Percentiles rank a stretch among this genome's conserved stretches.
Evolutionary conservation across 2,888 invertebrate genomes (phyloP).

Genomic region (Agrotis puta): DNA sequence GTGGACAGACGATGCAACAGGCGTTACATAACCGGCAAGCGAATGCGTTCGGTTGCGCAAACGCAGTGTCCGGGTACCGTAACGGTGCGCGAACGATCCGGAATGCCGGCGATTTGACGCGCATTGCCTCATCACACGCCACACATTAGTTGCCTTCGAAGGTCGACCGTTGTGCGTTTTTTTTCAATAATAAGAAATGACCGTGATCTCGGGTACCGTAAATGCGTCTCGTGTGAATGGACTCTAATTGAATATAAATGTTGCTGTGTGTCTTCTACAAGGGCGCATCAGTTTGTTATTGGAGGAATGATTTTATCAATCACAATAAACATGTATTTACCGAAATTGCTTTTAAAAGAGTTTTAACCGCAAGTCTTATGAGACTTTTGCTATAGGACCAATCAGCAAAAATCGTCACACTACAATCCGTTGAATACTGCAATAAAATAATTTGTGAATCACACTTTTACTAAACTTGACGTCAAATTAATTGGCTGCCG

Average conservation of each 20-base stretch:
- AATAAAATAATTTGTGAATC: background rate
- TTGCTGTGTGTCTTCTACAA: conserved; percentile 18
- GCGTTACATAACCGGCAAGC: conserved; percentile 82
- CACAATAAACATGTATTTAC: background rate
- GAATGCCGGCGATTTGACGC: conserved; percentile 87
- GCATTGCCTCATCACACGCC: conserved; percentile 81
- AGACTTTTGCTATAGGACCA: too few relatives aligned
- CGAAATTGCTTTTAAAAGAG: background rate
- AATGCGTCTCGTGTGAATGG: conserved; percentile 53
- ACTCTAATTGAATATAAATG: conserved; percentile 35
- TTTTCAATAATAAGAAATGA: conserved; percentile 50
- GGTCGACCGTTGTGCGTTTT: conserved; percentile 67
- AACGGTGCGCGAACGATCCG: conserved; percentile 87
- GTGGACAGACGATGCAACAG: conserved; percentile 75
- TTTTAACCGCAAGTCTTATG: background rate
- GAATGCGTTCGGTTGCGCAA: conserved; percentile 87
- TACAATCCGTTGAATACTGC: conserved; percentile 1
- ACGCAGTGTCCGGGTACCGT: conserved; percentile 84
- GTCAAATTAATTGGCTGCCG: conserved; percentile 28
- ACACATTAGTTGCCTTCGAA: conserved; percentile 70
- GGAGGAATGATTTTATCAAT: conserved; percentile 14
- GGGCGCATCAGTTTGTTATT: conserved; percentile 21
- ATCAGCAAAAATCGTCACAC: background rate
- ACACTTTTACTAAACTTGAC: conserved; percentile 27
- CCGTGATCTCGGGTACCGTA: conserved; percentile 42